Base-by-base conservation (phyloP, 2,888 invertebrate genomes). In the Noctua janthina region DNA sequence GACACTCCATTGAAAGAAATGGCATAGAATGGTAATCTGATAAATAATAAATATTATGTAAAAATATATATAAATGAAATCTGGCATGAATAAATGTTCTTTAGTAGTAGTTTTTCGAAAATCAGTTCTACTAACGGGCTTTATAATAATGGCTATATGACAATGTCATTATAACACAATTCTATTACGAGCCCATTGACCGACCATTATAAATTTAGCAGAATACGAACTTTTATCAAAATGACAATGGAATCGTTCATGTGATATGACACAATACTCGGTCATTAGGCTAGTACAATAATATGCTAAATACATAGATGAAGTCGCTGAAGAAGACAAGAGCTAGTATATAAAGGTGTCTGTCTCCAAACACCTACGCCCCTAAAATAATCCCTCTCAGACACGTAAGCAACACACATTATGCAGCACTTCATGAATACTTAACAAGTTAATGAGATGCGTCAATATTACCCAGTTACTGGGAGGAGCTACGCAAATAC, bases 391-490 rank as follows among this genome's bases (percentile, higher is more conserved):
- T 54, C 66, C 17, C 29, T 67, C 46, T n/a, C 56, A 66, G 35
- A 73, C 29, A 70, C 39, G 59, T 69, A 72, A 72, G 71, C 56
- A 56, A 43, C 54, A 67, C 76, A 85, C 74, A 85, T 80, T 77
- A 85, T 85, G 80, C 80, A 78, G 56, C 67, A 85, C 76, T 82
- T 76, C 69, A 85, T 85, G 80, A 85, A 86, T 86, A 86, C 83
- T 62, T 83, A 83, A 86, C 75, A 78, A 74, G 75, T 76, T 85
- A 80, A 86, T 86, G 85, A 83, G 81, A 86, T 75, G 83, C 83
- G 83, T 86, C 83, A 81, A 81, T 86, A 81, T 86, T 77, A 85
- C 77, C 74, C 76, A 74, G 75, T 79, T 74, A 70, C 80, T 79
- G 72, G 62, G 72, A 83, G 85, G 75, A 39, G 86, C 51, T 83